Base-by-base conservation (phyloP, 2,797 vertebrate species). In the Pipistrellus kuhlii region DNA sequence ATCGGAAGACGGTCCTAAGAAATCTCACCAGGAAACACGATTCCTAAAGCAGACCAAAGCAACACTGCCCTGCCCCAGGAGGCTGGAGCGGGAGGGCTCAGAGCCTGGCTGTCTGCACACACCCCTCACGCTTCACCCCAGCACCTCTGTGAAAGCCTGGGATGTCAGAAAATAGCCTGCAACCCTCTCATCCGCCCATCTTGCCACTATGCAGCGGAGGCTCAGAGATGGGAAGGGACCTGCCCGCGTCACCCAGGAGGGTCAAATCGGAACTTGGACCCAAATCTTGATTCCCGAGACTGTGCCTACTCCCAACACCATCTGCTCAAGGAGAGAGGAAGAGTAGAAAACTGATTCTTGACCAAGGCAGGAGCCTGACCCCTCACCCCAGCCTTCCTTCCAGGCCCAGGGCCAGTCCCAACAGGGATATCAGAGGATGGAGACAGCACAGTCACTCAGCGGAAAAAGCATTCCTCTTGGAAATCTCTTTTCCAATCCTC, bases 401-500 rank as follows among this genome's bases (percentile, higher is more conserved):
- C 64, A 53, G 82, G 71, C 35, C 71, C 18, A 10, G 9, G 41
- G 68, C 38, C 77, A 48, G n/a, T 1, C 62, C 44, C 21, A 55
- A 21, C 41, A 20, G 27, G n/a, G 44, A 51, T 14, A 12, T 66
- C 25, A 41, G 55, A 64, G 18, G 57, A 13, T 21, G 5, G 12
- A 76, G 46, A n/a, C 20, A 71, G 38, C 13, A 12, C 44, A 35
- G 10, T 12, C 30, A 57, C 44, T 48, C n/a, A 30, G 46, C 17
- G 46, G 38, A 41, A 62, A 82, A 55, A 51, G 57, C 18, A 25
- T 27, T 48, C 78, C 90, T 85, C 55, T 23, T 30, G 32, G 3
- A 86, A 46, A 38, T 7, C 88, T 93, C 59, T 46, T 48, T 73
- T 21, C 46, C 81, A 84, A 14, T 76, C 85, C 57, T 57, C 73